Evolutionary conservation across 2,113 vertebrate genomes (phyloP).

Genomic region (Daubentonia madagascariensis): DNA sequence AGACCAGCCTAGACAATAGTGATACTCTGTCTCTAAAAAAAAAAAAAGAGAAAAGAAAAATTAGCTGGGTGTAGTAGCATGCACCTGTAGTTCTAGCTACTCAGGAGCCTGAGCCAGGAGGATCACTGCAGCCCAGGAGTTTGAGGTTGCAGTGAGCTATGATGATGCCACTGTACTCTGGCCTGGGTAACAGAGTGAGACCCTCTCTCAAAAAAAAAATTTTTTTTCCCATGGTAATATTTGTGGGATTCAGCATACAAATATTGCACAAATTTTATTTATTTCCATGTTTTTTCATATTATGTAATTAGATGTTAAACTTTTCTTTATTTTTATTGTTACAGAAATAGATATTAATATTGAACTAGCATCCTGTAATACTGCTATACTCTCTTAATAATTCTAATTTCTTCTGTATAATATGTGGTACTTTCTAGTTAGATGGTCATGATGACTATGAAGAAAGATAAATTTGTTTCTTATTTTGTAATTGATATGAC

Average conservation of each 20-base stretch:
- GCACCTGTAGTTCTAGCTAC: no score
- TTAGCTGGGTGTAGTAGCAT: no score
- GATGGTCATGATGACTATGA: neutral
- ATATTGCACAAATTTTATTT: neutral
- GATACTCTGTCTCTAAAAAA: no score
- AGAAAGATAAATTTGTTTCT: neutral
- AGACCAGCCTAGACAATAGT: no score
- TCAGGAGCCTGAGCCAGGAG: no score
- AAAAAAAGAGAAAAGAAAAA: no score
- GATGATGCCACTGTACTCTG: no score
- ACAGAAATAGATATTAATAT: neutral
- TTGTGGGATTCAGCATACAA: neutral
- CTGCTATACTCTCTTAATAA: neutral
- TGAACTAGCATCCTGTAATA: neutral
- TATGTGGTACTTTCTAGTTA: neutral
- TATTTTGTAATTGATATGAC: neutral
- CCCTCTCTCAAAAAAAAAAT: no score
- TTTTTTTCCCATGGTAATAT: neutral
- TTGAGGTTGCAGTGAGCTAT: no score
- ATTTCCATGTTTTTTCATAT: neutral
- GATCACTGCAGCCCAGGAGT: no score
- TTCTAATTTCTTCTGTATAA: neutral
- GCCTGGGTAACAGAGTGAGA: no score
- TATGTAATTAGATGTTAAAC: neutral
- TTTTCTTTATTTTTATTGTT: neutral